Evolutionary conservation across 2,888 invertebrate genomes (phyloP).

Genomic region (Apotomis betuletana): DNA sequence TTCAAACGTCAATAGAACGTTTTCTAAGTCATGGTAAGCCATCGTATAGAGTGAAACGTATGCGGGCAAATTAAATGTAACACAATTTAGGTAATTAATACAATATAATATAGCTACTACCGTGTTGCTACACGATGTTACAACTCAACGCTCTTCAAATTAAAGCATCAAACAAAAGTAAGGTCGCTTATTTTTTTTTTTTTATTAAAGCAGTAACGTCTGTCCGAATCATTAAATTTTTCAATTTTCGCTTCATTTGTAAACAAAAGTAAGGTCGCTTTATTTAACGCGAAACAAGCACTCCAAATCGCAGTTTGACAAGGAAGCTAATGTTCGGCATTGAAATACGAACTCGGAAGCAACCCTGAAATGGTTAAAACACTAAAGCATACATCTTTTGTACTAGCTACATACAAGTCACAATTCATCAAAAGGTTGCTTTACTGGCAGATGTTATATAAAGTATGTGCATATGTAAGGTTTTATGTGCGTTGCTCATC

Average conservation of each 20-base stretch:
- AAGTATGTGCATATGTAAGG: background rate
- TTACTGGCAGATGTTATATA: background rate
- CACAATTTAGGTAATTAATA: background rate
- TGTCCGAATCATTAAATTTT: too few species aligned
- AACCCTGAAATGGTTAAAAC: slow-evolving; percentile 56
- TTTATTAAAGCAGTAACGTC: too few species aligned
- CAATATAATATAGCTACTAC: too few species aligned
- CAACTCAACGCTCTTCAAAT: background rate
- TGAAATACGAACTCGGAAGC: slow-evolving; percentile 50
- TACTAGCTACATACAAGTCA: slow-evolving; percentile 37
- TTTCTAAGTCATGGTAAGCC: slow-evolving; percentile 53
- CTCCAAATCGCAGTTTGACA: slow-evolving; percentile 36
- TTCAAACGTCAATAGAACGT: slow-evolving; percentile 61
- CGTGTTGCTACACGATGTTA: background rate
- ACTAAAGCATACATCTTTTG: slow-evolving; percentile 50
- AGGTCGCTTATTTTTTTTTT: too few species aligned
- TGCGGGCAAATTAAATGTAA: slow-evolving; percentile 31
- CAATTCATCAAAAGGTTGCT: slow-evolving; percentile 14
- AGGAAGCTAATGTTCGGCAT: slow-evolving; percentile 41
- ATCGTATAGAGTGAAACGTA: slow-evolving; percentile 47
- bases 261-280: slow-evolving; percentile 31
- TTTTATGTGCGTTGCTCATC: background rate
- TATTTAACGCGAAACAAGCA: slow-evolving; percentile 28
- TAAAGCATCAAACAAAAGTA: slow-evolving; percentile 24
- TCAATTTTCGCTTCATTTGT: too few species aligned